Base-by-base conservation (phyloP, 2,113 vertebrate genomes). In the Pteruthius melanotis region DNA sequence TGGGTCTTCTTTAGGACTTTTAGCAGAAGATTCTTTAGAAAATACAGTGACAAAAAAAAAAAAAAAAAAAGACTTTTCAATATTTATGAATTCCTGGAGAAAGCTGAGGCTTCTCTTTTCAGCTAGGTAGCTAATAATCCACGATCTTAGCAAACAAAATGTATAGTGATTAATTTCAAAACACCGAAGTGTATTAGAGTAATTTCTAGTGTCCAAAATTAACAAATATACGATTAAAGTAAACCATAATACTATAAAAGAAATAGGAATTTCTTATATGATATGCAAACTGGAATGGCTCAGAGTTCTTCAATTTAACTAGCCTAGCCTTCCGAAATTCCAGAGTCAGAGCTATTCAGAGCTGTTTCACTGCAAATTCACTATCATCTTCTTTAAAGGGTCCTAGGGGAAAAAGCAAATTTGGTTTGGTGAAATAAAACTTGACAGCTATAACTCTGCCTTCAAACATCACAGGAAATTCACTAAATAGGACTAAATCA, bases 101-200 rank as follows among this genome's bases (percentile, higher is more conserved):
- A 89, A 54, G 40, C 33, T 47, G 23, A 86, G 4, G 35, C 14
- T 66, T 89, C 24, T 78, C 35, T 70, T 82, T 89, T 71, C 26
- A 80, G 27, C 18, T 37, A 84, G 0, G 1, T 37, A 64, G 49
- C 26, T 45, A 82, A 84, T 33, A 0, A 3, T 65, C 60, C 0
- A 0, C 20, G 3, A 9, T 68, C n/a, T 64, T 22, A 37, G 8
- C 13, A 84, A 70, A 78, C 3, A 78, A 54, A 87, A 60, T 13
- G 10, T 6, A 33, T 3, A 54, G 22, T 6, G 6, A 87, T 40
- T 44, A 1, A 71, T 64, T 95, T 81, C 49, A 81, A 60, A 92
- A 88, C 27, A 70, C 7, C 35, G 37, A 75, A 59, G 5, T 37
- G 11, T 23, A 53, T 40, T 52, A 27, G 8, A 65, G 18, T 24